Conservation (phyloP, 1,140 invertebrate genomes). For the Hormaphis cornu region DNA sequence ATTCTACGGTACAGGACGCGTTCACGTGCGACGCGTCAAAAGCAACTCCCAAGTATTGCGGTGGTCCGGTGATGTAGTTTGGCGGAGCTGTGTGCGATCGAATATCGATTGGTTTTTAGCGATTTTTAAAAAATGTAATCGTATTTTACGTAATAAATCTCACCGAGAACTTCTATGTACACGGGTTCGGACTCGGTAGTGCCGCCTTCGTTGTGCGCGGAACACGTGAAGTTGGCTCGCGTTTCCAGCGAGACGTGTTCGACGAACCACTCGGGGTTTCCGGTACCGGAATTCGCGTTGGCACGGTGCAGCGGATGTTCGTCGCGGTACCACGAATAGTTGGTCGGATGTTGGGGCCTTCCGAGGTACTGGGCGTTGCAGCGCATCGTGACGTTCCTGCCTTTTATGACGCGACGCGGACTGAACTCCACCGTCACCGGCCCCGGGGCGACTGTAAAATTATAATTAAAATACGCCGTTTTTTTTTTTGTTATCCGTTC, state of each 20-base stretch:
- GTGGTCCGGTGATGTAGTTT: conserved; percentile 70
- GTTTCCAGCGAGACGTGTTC: conserved; percentile 70
- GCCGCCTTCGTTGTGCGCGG: conserved; percentile 71
- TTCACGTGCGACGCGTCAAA: conserved; percentile 59
- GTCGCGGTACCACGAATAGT: conserved; percentile 63
- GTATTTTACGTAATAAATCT: conserved; percentile 37
- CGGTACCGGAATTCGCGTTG: neutral
- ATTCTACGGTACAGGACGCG: conserved; percentile 78
- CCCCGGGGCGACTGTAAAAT: conserved; percentile 58
- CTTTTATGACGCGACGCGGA: conserved; percentile 68
- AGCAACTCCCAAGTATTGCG: conserved; percentile 67
- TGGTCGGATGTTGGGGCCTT: conserved; percentile 56
- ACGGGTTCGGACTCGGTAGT: conserved; percentile 60
- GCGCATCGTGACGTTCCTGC: conserved; percentile 60
- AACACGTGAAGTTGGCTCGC: conserved; percentile 76
- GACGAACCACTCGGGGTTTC: conserved; percentile 61
- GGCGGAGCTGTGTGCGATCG: conserved; percentile 58
- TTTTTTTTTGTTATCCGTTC: no score
- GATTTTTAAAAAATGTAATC: neutral
- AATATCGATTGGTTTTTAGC: neutral
- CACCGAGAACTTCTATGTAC: conserved; percentile 68
- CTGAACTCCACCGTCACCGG: conserved; percentile 58
- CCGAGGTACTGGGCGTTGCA: conserved; percentile 74
- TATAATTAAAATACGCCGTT: neutral
- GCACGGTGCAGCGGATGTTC: conserved; percentile 51